These are phyloP conservation scores for Pantherophis vulpinus DNA, from an alignment of 2,797 vertebrate genomes.

Conservation along the genomic window DNA sequence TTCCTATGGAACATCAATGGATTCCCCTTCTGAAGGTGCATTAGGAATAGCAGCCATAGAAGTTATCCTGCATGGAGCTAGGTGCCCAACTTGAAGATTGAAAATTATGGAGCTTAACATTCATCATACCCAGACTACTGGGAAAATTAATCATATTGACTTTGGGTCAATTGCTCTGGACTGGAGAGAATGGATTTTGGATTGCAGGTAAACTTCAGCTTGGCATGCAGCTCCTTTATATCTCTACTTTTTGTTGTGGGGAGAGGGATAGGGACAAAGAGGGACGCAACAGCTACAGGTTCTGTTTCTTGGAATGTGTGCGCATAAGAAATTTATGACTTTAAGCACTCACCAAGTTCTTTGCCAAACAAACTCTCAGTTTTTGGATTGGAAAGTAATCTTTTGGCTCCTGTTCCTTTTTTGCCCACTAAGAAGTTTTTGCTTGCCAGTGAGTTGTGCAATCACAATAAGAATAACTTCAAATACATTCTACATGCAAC, in stretches of 20 bases:
- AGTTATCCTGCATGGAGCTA: not conserved
- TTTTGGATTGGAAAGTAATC: slow-evolving; percentile 74
- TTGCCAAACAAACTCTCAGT: slow-evolving; percentile 68
- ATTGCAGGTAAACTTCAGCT: not conserved
- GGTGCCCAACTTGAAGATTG: not conserved
- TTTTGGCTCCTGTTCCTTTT: not conserved
- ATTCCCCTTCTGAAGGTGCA: not conserved
- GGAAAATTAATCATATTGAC: not conserved
- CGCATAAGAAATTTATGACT: slow-evolving; percentile 58
- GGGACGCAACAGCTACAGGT: not conserved
- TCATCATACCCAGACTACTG: not conserved
- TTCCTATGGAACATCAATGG: not conserved
- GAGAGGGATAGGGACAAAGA: no score
- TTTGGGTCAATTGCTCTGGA: not conserved
- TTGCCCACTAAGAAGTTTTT: not conserved
- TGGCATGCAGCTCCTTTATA: not conserved
- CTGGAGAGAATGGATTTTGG: not conserved
- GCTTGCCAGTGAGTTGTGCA: not conserved
- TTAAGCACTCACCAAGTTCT: slow-evolving; percentile 66
- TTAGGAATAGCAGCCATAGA: not conserved
- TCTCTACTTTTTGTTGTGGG: not conserved
- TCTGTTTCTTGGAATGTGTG: not conserved
- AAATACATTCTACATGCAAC: not conserved
- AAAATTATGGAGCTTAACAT: not conserved
- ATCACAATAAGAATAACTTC: not conserved